phyloP scores from a whole-genome alignment of 1,140 invertebrate species.

The Anastrepha obliqua region DNA sequence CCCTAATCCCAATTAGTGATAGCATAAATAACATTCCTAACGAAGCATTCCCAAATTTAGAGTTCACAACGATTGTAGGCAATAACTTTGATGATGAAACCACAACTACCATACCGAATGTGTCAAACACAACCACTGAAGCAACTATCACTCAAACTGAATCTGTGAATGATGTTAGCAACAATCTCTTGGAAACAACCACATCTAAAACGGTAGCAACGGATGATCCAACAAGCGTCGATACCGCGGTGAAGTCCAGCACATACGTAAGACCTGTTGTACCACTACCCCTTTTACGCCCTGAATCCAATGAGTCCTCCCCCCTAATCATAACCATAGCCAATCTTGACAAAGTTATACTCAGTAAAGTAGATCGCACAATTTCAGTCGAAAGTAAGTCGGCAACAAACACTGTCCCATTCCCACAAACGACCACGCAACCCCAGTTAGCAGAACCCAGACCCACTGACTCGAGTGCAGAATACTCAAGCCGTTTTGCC shows the following conservation, averaged over 20 bases:
- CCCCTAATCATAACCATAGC: conserved; percentile 74
- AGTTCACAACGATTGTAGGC: conserved; percentile 24
- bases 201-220: background rate
- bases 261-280: conserved; percentile 72
- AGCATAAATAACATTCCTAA: conserved; percentile 15
- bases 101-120: background rate
- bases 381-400: conserved; percentile 38
- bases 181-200: background rate
- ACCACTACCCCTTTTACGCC: conserved; percentile 71
- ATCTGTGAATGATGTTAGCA: background rate
- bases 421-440: conserved; percentile 14
- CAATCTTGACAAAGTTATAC: conserved; percentile 73
- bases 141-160: background rate
- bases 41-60: conserved; percentile 5
- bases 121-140: background rate
- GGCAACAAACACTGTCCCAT: conserved; percentile 24
- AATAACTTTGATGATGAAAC: background rate
- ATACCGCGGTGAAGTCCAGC: conserved; percentile 56
- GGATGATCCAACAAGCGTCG: conserved; percentile 55
- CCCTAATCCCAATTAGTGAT: conserved; percentile 6
- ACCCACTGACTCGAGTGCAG: conserved; percentile 65
- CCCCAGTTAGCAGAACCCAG: background rate
- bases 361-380: conserved; percentile 68
- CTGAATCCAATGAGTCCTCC: conserved; percentile 73
- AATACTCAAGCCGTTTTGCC: conserved; percentile 64